A percentile compares a stretch with the other conserved stretches of the same genome.
phyloP scores from a whole-genome alignment of 2,888 invertebrate genomes.

The Hirtodrosophila confusa region DNA sequence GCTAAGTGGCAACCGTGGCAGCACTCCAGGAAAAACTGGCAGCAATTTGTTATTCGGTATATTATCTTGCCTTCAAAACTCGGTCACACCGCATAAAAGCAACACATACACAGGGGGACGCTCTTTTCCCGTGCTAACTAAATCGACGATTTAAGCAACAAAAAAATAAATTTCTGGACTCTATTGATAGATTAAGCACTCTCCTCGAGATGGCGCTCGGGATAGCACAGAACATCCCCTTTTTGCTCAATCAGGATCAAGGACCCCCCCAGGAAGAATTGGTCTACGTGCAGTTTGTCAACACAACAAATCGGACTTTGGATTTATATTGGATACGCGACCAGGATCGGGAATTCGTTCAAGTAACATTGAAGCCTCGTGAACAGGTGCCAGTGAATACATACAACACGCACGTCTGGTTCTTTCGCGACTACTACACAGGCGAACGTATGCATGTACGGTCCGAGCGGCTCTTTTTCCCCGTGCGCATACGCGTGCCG shows the following conservation, averaged over 20 bases:
- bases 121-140: too few species aligned
- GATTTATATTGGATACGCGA: constrained; percentile 2
- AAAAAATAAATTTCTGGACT: background rate
- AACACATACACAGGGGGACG: too few species aligned
- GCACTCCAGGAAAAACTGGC: too few species aligned
- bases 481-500: constrained; percentile 77
- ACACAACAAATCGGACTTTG: background rate
- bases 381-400: constrained; percentile 87
- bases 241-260: too few species aligned
- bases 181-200: background rate
- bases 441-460: constrained; percentile 87
- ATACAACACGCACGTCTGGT: constrained; percentile 93
- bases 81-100: too few species aligned
- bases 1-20: too few species aligned
- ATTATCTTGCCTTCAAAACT: too few species aligned
- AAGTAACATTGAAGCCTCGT: constrained; percentile 85
- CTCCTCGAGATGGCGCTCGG: constrained; percentile 44
- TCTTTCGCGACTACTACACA: constrained; percentile 89
- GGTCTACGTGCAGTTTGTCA: background rate
- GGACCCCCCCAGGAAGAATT: too few species aligned
- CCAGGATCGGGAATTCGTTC: too few species aligned
- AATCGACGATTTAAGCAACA: too few species aligned
- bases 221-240: too few species aligned
- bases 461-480: constrained; percentile 85
- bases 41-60: too few species aligned